Percentiles rank a stretch among this genome's conserved stretches.
Conservation (phyloP, 2,113 vertebrate species). For the Typhlomys cinereus region DNA sequence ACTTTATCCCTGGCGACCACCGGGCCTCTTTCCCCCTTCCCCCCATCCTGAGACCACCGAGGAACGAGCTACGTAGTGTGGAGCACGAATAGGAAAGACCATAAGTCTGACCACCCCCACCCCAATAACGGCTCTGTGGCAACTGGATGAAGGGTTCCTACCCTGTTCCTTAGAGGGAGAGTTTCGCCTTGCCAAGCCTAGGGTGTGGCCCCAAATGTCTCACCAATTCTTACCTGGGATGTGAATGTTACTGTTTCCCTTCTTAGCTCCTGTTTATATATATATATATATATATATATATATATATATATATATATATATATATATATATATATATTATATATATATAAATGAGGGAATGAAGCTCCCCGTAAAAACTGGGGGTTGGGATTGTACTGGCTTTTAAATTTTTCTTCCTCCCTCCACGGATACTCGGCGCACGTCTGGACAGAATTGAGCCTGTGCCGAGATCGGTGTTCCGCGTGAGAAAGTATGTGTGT, state of each 20-base stretch:
- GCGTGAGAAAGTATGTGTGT: neutral
- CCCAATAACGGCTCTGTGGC: neutral
- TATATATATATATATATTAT: no score
- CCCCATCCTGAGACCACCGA: neutral
- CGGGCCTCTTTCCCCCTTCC: neutral
- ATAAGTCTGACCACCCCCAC: neutral
- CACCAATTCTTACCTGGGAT: neutral
- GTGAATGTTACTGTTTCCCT: neutral
- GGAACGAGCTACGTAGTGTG: neutral
- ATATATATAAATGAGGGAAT: no score
- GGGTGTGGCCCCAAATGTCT: neutral
- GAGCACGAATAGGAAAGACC: neutral
- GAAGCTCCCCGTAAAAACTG: neutral
- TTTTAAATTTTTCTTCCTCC: constrained; percentile 17
- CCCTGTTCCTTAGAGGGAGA: neutral
- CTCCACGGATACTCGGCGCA: neutral
- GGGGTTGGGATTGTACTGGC: neutral
- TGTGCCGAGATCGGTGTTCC: neutral
- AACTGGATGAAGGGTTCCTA: neutral
- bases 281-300: no score
- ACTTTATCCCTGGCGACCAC: neutral
- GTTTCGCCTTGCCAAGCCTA: neutral
- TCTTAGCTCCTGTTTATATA: neutral
- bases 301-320: no score
- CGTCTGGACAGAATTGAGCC: constrained; percentile 2